phyloP scores from a whole-genome alignment of 2,888 invertebrate genomes.

The Cephus runcator region DNA sequence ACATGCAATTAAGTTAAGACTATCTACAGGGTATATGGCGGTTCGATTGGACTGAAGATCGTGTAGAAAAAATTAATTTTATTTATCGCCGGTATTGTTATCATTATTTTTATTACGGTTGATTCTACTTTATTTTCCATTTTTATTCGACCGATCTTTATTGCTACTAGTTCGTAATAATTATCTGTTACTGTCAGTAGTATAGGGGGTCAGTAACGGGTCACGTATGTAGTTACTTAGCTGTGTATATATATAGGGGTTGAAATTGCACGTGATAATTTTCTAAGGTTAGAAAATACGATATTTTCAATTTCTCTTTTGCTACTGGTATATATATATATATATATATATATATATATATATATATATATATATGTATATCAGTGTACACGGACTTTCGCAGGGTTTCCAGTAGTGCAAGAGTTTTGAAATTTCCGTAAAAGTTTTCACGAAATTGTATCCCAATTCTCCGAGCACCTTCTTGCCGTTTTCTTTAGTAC shows the following conservation, averaged over 20 bases:
- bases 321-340: neutral
- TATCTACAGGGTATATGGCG: neutral
- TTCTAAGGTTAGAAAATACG: neutral
- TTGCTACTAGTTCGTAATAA: neutral
- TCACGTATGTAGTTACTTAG: neutral
- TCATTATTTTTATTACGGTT: neutral
- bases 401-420: neutral
- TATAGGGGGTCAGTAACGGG: neutral
- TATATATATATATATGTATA: too few species aligned
- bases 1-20: too few species aligned
- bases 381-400: neutral
- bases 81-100: neutral
- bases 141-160: neutral
- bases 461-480: neutral
- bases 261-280: neutral
- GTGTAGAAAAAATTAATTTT: neutral
- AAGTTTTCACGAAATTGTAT: neutral
- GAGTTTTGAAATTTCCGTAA: neutral
- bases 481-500: neutral
- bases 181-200: neutral
- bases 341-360: too few species aligned
- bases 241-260: neutral
- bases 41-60: neutral
- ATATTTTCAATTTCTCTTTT: neutral
- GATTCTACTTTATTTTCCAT: conserved; percentile 25